Conservation (phyloP, 1,140 invertebrate species). For the Brachionus sp. region DNA sequence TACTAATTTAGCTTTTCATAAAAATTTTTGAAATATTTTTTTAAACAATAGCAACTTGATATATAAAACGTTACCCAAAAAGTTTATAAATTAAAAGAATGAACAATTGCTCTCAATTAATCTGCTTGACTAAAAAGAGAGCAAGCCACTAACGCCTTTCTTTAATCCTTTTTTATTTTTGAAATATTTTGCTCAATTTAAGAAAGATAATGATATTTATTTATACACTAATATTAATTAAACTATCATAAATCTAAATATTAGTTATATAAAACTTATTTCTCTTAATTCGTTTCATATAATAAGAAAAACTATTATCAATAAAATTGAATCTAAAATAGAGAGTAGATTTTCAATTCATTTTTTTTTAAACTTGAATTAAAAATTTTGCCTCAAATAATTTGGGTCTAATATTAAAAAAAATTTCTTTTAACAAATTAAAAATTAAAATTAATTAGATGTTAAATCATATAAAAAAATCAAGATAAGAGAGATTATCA, state of each 20-base stretch:
- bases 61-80: neutral
- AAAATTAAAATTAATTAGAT: no score
- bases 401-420: no score
- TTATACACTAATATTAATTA: neutral
- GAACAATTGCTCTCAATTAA: neutral
- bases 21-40: neutral
- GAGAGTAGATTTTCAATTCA: no score
- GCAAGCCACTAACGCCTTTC: conserved; percentile 5
- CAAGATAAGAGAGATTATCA: no score
- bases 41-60: neutral
- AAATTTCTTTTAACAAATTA: no score
- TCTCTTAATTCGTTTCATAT: neutral
- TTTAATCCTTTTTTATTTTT: neutral
- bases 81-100: conserved; percentile 11
- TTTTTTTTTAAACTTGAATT: no score
- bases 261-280: neutral
- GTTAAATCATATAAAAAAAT: no score
- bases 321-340: no score
- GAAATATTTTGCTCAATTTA: neutral
- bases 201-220: neutral
- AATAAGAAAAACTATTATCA: no score
- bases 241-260: neutral
- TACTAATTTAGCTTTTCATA: neutral
- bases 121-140: neutral
- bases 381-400: no score